These are phyloP conservation scores for Lepidocyrtoides sp. DNA, from an alignment of 2,888 invertebrate species.

Conservation along the genomic window DNA sequence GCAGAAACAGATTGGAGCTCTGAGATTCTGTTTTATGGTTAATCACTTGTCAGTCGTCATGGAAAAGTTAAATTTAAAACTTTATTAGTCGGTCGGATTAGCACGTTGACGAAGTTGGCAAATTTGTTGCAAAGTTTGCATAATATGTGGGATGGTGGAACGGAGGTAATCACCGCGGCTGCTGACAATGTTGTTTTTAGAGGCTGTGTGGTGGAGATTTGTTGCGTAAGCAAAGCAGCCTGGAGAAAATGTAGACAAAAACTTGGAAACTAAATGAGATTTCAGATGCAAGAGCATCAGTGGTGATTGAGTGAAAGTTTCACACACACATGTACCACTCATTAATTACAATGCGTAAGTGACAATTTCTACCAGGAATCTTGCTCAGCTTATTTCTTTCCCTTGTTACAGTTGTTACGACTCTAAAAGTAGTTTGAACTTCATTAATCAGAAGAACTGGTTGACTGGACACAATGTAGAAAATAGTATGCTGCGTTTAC, in stretches of 20 bases:
- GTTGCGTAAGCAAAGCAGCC: not conserved
- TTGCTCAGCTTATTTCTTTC: not conserved
- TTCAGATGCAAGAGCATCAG: no score
- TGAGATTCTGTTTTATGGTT: constrained; percentile 11
- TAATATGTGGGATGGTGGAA: not conserved
- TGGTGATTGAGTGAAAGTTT: constrained; percentile 7
- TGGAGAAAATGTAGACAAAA: not conserved
- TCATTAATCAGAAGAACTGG: no score
- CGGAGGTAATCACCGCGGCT: not conserved
- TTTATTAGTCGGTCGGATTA: not conserved
- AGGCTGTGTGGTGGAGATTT: not conserved
- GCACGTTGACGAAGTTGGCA: constrained; percentile 1
- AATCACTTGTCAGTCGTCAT: not conserved
- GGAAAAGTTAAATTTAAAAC: not conserved
- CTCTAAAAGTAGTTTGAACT: not conserved
- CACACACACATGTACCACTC: not conserved
- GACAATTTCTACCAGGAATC: not conserved
- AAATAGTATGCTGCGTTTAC: no score
- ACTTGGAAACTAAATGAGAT: not conserved
- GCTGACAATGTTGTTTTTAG: no score
- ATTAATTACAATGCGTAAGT: constrained; percentile 29
- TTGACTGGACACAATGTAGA: no score
- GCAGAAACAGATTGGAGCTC: not conserved
- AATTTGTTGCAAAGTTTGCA: constrained; percentile 46
- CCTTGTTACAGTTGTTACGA: not conserved